phyloP scores from a whole-genome alignment of 2,113 vertebrate genomes.

The Heptranchias perlo region DNA sequence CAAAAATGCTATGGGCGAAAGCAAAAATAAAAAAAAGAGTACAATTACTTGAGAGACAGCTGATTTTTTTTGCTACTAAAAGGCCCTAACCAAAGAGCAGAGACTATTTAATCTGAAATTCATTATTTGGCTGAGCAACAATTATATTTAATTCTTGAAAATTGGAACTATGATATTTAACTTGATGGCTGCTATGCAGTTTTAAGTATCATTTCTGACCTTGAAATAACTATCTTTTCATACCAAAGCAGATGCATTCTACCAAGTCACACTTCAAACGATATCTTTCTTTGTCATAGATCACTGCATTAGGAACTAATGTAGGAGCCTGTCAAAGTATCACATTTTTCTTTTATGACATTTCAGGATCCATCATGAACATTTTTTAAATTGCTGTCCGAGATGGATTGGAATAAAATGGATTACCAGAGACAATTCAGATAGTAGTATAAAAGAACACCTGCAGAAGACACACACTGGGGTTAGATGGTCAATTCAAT shows the following conservation, averaged over 20 bases:
- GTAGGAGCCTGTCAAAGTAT: constrained; percentile 8
- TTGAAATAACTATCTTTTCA: neutral
- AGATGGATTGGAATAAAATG: constrained; percentile 26
- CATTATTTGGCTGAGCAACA: neutral
- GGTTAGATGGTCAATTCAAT: constrained; percentile 25
- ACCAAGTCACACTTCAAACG: neutral
- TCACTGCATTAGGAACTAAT: constrained; percentile 26
- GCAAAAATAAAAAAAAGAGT: neutral
- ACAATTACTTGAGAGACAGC: neutral
- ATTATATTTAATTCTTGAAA: neutral
- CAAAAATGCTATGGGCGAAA: neutral
- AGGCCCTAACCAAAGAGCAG: neutral
- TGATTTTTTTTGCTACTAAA: neutral
- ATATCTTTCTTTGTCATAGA: neutral
- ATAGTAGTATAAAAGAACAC: neutral
- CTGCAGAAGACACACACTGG: neutral
- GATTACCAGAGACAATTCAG: constrained; percentile 11
- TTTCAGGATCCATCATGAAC: constrained; percentile 9
- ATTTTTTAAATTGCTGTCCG: constrained; percentile 21
- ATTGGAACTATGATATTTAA: neutral
- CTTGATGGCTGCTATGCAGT: neutral
- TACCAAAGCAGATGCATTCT: neutral
- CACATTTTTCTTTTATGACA: constrained; percentile 2
- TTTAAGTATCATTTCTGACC: neutral
- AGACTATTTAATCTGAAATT: constrained; percentile 8